phyloP scores from a whole-genome alignment of 2,113 vertebrate genomes.

The Mystacornis crossleyi region DNA sequence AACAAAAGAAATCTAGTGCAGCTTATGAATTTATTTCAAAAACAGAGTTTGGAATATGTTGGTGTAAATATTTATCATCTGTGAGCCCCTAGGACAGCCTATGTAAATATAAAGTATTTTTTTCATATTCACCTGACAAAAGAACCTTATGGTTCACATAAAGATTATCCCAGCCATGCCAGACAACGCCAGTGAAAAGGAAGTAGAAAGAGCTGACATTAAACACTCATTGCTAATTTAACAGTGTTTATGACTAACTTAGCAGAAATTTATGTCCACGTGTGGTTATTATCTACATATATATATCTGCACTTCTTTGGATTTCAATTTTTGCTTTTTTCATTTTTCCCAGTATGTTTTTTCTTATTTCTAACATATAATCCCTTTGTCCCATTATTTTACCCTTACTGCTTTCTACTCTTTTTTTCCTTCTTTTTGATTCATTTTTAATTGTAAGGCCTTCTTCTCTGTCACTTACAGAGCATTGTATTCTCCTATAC shows the following conservation, averaged over 20 bases:
- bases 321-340: not conserved
- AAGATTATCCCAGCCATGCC: not conserved
- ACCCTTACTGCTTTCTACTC: not conserved
- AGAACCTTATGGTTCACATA: not conserved
- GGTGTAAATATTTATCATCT: not conserved
- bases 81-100: not conserved
- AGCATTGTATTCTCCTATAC: not conserved
- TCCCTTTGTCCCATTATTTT: not conserved
- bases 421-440: fast-evolving
- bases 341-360: not conserved
- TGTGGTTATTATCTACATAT: not conserved
- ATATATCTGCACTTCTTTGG: not conserved
- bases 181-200: not conserved
- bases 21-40: not conserved
- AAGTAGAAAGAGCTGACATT: not conserved
- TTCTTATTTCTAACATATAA: not conserved
- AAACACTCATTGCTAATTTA: not conserved
- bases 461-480: not conserved
- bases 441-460: not conserved
- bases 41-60: not conserved
- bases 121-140: not conserved
- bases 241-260: not conserved
- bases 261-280: not conserved
- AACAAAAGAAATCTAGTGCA: not conserved
- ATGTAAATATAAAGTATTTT: not conserved